Evolutionary conservation across 2,797 vertebrate genomes (phyloP), one percentile per base, ranked within the genome.

Genomic region (Falco columbarius): DNA sequence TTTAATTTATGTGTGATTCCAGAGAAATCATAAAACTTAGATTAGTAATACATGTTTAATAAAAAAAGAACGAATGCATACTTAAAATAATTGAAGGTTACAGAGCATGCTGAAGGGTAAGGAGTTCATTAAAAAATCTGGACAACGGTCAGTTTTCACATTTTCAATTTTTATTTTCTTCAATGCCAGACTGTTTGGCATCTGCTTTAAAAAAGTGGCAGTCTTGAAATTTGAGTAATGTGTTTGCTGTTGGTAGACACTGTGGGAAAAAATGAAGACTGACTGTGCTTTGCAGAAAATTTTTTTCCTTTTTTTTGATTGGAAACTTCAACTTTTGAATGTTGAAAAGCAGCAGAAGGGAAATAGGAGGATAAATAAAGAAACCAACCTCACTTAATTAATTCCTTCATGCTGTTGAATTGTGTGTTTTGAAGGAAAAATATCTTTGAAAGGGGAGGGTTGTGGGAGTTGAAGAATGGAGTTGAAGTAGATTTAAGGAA

Each of bases 51-150:
- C 7, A 13, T 49, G 54, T 58, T 86, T 71, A 70, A n/a, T 75
- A 76, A 65, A 11, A 58, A 71, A 74, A 44, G 1, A 42, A 58
- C 0, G 1, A 73, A 76, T 15, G 2, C 3, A 2, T 68, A 34
- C 40, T 65, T 86, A 51, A 92, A 87, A 46, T 68, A 86, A 42
- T 72, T 67, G 55, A 66, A 75, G 15, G 46, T 47, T 81, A 23
- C 17, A 70, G 13, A 81, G 7, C 16, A 34, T 3, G 10, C 1
- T 62, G 18, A 84, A 83, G 26, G 34, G 19, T 34, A 68, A 65
- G 81, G 65, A n/a, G 20, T 47, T 81, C 8, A 40, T 47, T 58
- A 65, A 88, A 84, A 84, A 88, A 51, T 42, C 10, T 52, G 54
- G 29, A 65, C 29, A 81, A 70, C 29, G 47, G 10, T 62, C 1